Evolutionary conservation across 2,113 vertebrate species (phyloP), one percentile per base, ranked within the genome.

Genomic region (Lathamus discolor): DNA sequence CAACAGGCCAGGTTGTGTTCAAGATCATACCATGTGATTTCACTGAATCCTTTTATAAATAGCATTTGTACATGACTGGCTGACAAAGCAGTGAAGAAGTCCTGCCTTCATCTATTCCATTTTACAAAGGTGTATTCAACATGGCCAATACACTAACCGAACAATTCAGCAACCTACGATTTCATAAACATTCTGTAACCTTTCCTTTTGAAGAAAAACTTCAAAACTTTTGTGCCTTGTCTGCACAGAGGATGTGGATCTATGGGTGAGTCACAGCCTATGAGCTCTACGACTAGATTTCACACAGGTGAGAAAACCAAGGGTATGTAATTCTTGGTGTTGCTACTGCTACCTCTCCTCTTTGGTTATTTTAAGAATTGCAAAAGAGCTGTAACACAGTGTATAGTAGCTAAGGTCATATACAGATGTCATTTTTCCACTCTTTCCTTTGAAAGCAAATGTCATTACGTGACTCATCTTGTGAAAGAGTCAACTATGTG

Each of bases 11-110:
- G 62, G 83, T 15, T 88, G 51, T 83, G 83, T 31, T 59, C 37
- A 64, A 59, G 41, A 92, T 70, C 54, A 90, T 37, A 70, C 46
- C 28, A 77, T 37, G 49, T 74, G 72, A 49, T 92, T 95, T 74
- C 55, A 90, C 41, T 10, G 48, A 91, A 92, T 81, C 28, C 68
- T 75, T 93, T 86, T 52, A 88, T 78, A 94, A 96, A 95, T 31
- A 89, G 61, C 18, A 78, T 91, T 86, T 91, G 64, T 64, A 43
- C 48, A 55, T 39, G 73, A 63, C 63, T 75, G 80, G 55, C 35
- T 93, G 86, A 92, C 29, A 48, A 17, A 90, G 27, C 0, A 0
- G 3, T 17, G 9, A 62, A 48, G 18, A 87, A 80, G 63, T 57
- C 8, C 59, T 80, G 67, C 11, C 28, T n/a, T 67, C 64, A 24